Evolutionary conservation across 2,888 invertebrate species (phyloP).

Genomic region (Caenorhabditis doughertyi): DNA sequence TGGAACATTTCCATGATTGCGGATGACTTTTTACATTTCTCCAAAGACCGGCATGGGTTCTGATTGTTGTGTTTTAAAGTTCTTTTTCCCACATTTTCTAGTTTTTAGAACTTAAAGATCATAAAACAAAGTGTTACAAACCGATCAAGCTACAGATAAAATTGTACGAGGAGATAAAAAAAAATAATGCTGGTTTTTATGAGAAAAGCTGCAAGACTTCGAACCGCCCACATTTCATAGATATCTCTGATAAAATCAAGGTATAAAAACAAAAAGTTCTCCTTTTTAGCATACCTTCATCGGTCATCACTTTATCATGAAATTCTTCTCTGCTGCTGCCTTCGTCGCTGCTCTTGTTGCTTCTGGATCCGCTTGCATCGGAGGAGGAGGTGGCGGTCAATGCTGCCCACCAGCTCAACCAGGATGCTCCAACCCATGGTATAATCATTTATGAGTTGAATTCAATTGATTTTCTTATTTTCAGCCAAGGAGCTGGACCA

Average conservation of each 20-base stretch:
- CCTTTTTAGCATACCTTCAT: slow-evolving; percentile 5
- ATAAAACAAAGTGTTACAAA: slow-evolving; percentile 19
- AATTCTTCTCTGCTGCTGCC: slow-evolving; percentile 29
- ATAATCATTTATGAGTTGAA: not conserved
- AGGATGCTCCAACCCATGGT: slow-evolving; percentile 55
- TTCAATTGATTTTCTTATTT: not conserved
- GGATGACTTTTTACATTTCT: slow-evolving; percentile 5
- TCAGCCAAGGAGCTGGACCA: slow-evolving; percentile 25
- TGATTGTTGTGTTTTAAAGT: slow-evolving; percentile 11
- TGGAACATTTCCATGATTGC: slow-evolving; percentile 27
- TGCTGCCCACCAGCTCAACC: slow-evolving; percentile 60
- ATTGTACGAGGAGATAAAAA: not conserved
- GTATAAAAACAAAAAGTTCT: slow-evolving; percentile 3
- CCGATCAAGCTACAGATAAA: slow-evolving; percentile 27
- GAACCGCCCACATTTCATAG: not conserved
- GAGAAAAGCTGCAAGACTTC: not conserved
- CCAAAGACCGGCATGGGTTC: slow-evolving; percentile 12
- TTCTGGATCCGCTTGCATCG: slow-evolving; percentile 44
- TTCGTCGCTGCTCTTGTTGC: slow-evolving; percentile 46
- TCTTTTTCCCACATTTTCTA: not conserved
- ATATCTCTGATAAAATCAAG: not conserved
- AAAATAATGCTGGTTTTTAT: not conserved
- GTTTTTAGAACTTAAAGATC: not conserved
- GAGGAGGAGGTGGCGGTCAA: slow-evolving; percentile 43
- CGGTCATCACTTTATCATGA: slow-evolving; percentile 31